Base-by-base conservation (phyloP, 2,888 invertebrate species). In the Drosophila quinaria region DNA sequence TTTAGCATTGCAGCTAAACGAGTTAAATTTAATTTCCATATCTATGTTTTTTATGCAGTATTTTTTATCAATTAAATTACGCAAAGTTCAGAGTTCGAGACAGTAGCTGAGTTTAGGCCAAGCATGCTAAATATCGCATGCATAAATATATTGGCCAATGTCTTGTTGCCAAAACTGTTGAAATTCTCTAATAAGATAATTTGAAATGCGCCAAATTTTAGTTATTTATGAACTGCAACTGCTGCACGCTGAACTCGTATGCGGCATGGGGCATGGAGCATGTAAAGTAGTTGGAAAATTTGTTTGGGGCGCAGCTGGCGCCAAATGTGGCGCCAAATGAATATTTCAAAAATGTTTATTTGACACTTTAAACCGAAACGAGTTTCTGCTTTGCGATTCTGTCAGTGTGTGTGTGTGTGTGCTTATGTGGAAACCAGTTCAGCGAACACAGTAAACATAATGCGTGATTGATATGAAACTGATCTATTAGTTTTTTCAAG, bases 391-490 rank as follows among this genome's bases (percentile, higher is more conserved):
- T 42, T 25, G 33, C 25, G n/a, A 39, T 52, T 49, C 15, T 60
- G 54, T n/a, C 39, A 4, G 11, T 17, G 44, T 56, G 42, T 42
- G 44, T 42, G 60, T 51, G 51, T 46, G 47, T 55, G 51, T 46
- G 63, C 55, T 65, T 51, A 50, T 66, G 64, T 63, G 19, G 33
- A 64, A 86, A 82, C 84, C 71, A 81, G 81, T 82, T 81, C 66
- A 76, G 46, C 58, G 74, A n/a, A 52, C 56, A 72, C 13, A 39
- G 60, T 56, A 56, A 73, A 51, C 66, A 74, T 79, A 81, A 74
- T 80, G 64, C 67, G 63, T 81, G 84, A 87, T 85, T 81, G 87
- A 87, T 84, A 81, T 69, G 78, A 80, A 81, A 84, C 84, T 83
- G 87, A 85, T 87, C 81, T 84, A 85, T 87, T 85, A 80, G 80